phyloP scores from a whole-genome alignment of 2,113 vertebrate species.

The Antechinus stuartii region DNA sequence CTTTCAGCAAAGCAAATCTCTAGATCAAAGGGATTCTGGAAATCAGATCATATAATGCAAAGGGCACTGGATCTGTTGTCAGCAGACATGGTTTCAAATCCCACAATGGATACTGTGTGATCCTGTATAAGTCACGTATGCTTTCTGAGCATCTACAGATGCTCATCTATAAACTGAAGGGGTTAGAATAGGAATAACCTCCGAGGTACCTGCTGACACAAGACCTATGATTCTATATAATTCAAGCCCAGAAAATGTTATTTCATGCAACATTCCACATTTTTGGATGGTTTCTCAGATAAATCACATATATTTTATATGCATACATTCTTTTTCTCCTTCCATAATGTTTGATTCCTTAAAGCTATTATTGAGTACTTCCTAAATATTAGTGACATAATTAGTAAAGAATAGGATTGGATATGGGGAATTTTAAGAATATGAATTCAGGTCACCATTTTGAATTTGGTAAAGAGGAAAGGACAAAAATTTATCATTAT shows the following conservation, averaged over 20 bases:
- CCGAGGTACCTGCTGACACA: slow-evolving; percentile 10
- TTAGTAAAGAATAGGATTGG: not conserved
- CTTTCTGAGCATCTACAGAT: not conserved
- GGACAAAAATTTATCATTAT: slow-evolving; percentile 52
- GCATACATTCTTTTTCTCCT: slow-evolving; percentile 1
- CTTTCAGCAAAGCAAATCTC: not conserved
- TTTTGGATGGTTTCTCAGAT: slow-evolving; percentile 38
- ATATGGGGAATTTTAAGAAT: not conserved
- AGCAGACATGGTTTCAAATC: not conserved
- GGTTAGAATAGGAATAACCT: not conserved
- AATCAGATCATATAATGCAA: not conserved
- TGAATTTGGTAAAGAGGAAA: not conserved
- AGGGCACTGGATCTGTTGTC: not conserved
- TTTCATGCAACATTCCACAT: slow-evolving; percentile 40
- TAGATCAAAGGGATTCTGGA: not conserved
- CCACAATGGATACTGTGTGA: not conserved
- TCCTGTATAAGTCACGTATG: not conserved
- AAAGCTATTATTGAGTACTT: slow-evolving; percentile 42
- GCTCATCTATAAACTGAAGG: not conserved
- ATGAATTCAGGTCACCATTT: slow-evolving; percentile 34
- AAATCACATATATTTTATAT: slow-evolving; percentile 14
- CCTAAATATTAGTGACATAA: not conserved
- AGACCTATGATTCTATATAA: slow-evolving; percentile 1
- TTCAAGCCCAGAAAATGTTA: not conserved
- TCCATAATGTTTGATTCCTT: slow-evolving; percentile 18